These are phyloP conservation scores for Mungos mungo DNA, from an alignment of 2,113 vertebrate genomes.

Conservation along the genomic window DNA sequence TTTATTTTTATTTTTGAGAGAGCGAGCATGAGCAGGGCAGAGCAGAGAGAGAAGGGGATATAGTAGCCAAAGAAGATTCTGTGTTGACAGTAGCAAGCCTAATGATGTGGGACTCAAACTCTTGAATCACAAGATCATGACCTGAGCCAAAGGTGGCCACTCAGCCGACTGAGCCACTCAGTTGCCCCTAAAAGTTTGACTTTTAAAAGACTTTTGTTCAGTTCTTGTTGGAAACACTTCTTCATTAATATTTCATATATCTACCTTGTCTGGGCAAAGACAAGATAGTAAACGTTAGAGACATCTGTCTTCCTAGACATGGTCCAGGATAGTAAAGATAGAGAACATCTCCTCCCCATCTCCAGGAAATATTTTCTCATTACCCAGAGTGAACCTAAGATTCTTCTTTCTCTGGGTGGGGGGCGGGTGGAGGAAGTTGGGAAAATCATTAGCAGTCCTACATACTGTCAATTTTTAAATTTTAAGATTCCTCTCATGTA, in stretches of 20 bases:
- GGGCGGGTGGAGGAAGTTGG: background rate
- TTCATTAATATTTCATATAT: background rate
- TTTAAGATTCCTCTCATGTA: background rate
- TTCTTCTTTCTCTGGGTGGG: background rate
- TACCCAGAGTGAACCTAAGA: background rate
- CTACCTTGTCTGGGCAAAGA: background rate
- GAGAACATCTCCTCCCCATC: background rate
- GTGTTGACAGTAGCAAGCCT: too few relatives aligned
- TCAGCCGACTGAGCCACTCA: too few relatives aligned
- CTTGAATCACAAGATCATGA: too few relatives aligned
- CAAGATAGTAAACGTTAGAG: background rate
- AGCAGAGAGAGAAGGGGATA: too few relatives aligned
- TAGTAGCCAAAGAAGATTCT: too few relatives aligned
- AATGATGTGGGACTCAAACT: too few relatives aligned
- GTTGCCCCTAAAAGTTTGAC: background rate
- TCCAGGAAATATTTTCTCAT: background rate
- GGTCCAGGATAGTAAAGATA: background rate
- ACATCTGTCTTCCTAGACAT: background rate
- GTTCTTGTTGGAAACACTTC: background rate
- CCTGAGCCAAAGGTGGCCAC: too few relatives aligned
- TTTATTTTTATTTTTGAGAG: too few relatives aligned
- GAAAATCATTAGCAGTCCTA: background rate
- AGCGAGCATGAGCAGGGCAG: too few relatives aligned
- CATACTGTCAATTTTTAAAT: background rate
- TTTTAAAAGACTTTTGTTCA: background rate